Evolutionary conservation across 2,113 vertebrate genomes (phyloP), one percentile per base, ranked within the genome.

Genomic region (Mormoops blainvillei): DNA sequence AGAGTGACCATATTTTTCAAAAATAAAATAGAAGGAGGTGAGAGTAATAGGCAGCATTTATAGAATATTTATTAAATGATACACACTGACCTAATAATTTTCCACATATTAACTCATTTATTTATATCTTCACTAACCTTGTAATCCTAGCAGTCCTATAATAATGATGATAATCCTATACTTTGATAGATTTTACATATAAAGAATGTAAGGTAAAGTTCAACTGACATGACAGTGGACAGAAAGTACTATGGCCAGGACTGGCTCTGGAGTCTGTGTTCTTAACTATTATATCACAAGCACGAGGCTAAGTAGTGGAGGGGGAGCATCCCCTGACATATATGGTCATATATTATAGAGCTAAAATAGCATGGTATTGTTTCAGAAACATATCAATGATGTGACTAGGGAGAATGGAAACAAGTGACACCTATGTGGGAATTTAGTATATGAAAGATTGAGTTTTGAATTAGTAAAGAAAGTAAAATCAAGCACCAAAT

Each of bases 401-500:
- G 48, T 67, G 54, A 58, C 24, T 33, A 43, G 24, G 24, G 8
- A 91, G 33, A 91, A 74, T 0, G 78, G 8, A 81, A 86, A 63
- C n/a, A 76, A 41, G 4, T 1, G 9, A 78, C 67, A 73, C 61
- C 6, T 48, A 65, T 45, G 2, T 52, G 36, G 43, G 16, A 83
- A 67, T 73, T 91, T 78, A 88, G 24, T 22, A 48, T 33, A 36
- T 58, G 22, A 67, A 28, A 28, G 9, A 7, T 38, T 73, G 6
- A 76, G 78, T 82, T 89, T 87, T 48, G 80, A 78, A 50, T 82
- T 87, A 68, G 16, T 31, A 82, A 16, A 6, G 22, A 87, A 70
- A 78, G 24, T 78, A 88, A 80, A 97, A 94, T 14, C 22, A 94
- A 96, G 15, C 2, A 50, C 48, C 77, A 65, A 92, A 41, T 86